Conservation (phyloP, 2,888 invertebrate species). For the Xestobium rufovillosum region DNA sequence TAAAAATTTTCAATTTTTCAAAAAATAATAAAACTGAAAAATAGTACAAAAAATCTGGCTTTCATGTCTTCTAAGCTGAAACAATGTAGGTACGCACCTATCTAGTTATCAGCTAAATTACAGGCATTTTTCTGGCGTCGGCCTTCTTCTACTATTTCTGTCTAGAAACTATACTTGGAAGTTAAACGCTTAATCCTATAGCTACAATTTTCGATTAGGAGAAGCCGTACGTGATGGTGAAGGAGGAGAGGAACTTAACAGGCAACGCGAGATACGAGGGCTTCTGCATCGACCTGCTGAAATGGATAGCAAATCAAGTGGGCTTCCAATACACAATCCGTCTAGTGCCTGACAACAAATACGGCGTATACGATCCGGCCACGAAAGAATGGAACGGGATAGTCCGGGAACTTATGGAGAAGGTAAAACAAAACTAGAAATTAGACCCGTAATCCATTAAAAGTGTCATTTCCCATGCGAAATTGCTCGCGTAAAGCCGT, state of each 20-base stretch:
- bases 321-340: slow-evolving; percentile 83
- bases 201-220: too few species aligned
- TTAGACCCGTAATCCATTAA: background rate
- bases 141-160: too few species aligned
- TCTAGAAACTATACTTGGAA: too few species aligned
- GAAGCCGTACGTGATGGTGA: slow-evolving; percentile 86
- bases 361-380: slow-evolving; percentile 80
- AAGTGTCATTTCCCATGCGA: background rate
- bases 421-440: slow-evolving; percentile 48
- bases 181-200: too few species aligned
- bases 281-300: slow-evolving; percentile 84
- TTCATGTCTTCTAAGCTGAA: too few species aligned
- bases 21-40: too few species aligned
- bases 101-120: too few species aligned
- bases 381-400: slow-evolving; percentile 89
- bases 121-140: too few species aligned
- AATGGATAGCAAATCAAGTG: slow-evolving; percentile 73
- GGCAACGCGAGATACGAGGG: slow-evolving; percentile 85
- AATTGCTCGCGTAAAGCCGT: too few species aligned
- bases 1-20: too few species aligned
- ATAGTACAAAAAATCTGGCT: too few species aligned
- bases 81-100: too few species aligned
- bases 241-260: slow-evolving; percentile 73
- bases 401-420: slow-evolving; percentile 76
- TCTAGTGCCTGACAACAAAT: slow-evolving; percentile 81